A percentile compares a stretch with the other conserved stretches of the same genome.
phyloP scores from a whole-genome alignment of 2,888 invertebrate genomes.

The Watsonalla cultraria region DNA sequence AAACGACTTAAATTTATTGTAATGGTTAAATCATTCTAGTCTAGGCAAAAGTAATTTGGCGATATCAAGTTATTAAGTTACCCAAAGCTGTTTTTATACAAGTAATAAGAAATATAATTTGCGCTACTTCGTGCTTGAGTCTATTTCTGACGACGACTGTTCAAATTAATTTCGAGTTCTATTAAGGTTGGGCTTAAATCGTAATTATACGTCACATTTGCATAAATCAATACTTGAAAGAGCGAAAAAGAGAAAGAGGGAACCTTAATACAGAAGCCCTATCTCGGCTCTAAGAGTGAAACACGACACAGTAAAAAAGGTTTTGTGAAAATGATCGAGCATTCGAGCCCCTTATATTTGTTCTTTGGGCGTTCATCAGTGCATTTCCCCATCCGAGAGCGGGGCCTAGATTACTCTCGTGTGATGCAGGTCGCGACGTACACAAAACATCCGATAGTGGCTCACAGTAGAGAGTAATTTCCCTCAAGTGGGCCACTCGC shows the following conservation, averaged over 20 bases:
- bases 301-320: neutral
- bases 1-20: neutral
- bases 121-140: neutral
- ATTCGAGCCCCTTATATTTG: constrained; percentile 29
- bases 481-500: constrained; percentile 59
- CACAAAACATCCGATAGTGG: constrained; percentile 54
- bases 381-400: constrained; percentile 7
- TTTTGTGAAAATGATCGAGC: constrained; percentile 28
- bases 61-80: neutral
- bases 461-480: constrained; percentile 61
- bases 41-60: neutral
- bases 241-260: too few relatives aligned
- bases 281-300: neutral
- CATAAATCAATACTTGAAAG: neutral
- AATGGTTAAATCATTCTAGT: neutral
- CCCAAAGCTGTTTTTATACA: neutral
- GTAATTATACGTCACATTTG: neutral
- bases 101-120: neutral
- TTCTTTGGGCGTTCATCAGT: constrained; percentile 11
- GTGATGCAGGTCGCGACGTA: constrained; percentile 37
- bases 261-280: too few relatives aligned
- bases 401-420: constrained; percentile 40
- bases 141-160: neutral
- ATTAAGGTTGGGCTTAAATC: neutral
- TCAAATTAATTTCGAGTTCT: neutral